These are phyloP conservation scores for Clarias pachynema DNA, from an alignment of 2,797 vertebrate genomes.

Conservation along the genomic window DNA sequence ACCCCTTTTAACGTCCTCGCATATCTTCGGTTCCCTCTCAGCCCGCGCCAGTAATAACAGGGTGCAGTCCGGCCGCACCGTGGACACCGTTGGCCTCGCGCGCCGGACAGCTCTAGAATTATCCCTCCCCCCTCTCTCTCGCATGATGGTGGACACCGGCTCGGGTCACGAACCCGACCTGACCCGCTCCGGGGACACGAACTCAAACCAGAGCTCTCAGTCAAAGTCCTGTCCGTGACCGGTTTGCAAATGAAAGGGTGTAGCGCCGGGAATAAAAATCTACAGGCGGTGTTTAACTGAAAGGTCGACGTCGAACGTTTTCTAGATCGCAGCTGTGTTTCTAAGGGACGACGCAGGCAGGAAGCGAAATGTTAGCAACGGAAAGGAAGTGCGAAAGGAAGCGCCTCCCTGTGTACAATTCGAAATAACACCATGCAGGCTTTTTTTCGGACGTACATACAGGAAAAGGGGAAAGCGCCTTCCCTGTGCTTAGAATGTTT, in stretches of 20 bases:
- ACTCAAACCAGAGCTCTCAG: background rate
- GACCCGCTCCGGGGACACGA: background rate
- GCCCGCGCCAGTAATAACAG: constrained; percentile 40
- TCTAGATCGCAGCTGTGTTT: background rate
- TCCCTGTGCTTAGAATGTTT: background rate
- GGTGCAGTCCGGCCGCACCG: constrained; percentile 23
- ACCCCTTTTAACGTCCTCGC: constrained; percentile 35
- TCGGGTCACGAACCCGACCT: constrained; percentile 4
- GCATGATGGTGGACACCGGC: constrained; percentile 11
- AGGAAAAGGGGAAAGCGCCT: constrained; percentile 22
- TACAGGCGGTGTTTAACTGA: background rate
- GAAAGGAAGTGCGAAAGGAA: constrained; percentile 48
- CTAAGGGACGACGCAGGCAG: constrained; percentile 25
- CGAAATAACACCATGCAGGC: background rate
- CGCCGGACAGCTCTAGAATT: constrained; percentile 43
- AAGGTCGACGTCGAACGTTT: fast-evolving
- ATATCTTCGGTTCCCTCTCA: constrained; percentile 32
- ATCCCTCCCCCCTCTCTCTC: background rate
- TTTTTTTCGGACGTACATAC: constrained; percentile 6
- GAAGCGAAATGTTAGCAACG: constrained; percentile 41
- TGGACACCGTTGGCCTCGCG: constrained; percentile 20
- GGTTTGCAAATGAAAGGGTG: background rate
- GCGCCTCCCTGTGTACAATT: constrained; percentile 31
- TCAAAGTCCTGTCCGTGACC: background rate
- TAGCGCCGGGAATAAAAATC: background rate